phyloP scores from a whole-genome alignment of 2,888 invertebrate genomes.

The Machimus rusticus region DNA sequence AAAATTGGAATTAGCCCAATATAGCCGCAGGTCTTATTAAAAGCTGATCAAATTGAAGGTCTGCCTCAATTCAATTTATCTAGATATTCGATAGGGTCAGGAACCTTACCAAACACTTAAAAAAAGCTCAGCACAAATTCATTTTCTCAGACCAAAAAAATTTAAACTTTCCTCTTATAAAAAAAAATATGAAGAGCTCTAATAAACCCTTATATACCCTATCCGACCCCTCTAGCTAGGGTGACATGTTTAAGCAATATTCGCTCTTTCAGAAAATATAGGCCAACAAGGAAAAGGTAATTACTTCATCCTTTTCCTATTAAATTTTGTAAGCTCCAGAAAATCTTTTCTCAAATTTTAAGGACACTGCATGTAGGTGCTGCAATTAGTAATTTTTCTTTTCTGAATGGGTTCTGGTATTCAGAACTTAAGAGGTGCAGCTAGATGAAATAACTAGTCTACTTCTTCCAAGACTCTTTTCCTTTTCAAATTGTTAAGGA shows the following conservation, averaged over 20 bases:
- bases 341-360: neutral
- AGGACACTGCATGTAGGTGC: neutral
- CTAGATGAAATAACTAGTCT: neutral
- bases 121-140: neutral
- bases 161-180: no score
- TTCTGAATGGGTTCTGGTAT: neutral
- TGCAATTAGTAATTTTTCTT: neutral
- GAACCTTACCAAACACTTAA: neutral
- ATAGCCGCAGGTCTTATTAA: neutral
- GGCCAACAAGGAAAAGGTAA: neutral
- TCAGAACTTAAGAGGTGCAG: neutral
- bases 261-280: neutral
- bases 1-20: conserved; percentile 19
- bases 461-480: neutral
- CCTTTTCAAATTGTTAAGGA: neutral
- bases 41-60: conserved; percentile 5
- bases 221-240: neutral
- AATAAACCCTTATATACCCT: neutral
- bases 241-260: neutral
- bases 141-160: no score
- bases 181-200: neutral
- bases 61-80: neutral
- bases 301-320: neutral
- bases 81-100: neutral
- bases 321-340: neutral